A percentile compares a stretch with the other conserved stretches of the same genome.
These are phyloP conservation scores for Peromyscus attwateri DNA, from an alignment of 2,797 vertebrate genomes.

Conservation along the genomic window DNA sequence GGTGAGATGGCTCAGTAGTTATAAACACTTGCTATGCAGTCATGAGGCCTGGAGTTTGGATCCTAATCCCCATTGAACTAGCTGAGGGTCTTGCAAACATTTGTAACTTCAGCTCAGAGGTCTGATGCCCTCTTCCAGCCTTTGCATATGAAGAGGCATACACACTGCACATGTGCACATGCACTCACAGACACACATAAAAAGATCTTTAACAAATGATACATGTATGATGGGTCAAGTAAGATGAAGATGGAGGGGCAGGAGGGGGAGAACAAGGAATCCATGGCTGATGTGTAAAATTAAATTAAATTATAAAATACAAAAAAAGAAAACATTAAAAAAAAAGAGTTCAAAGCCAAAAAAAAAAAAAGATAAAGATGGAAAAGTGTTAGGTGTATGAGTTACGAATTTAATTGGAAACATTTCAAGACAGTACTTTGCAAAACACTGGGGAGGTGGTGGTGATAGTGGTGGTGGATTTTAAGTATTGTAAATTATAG, in stretches of 20 bases:
- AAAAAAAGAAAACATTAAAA: no score
- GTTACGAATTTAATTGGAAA: constrained; percentile 60
- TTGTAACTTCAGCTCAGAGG: neutral
- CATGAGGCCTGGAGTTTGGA: neutral
- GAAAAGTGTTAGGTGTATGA: constrained; percentile 28
- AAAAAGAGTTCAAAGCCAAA: no score
- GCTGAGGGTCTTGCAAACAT: neutral
- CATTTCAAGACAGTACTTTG: constrained; percentile 53
- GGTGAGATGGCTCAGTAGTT: neutral
- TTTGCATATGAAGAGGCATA: neutral
- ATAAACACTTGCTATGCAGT: neutral
- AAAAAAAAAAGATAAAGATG: neutral
- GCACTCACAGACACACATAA: neutral
- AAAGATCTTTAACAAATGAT: neutral
- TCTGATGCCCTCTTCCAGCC: neutral
- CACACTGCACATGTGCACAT: neutral
- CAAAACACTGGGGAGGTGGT: neutral
- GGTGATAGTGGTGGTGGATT: neutral
- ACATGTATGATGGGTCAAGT: neutral
- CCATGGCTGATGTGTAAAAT: no score
- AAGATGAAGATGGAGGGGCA: neutral
- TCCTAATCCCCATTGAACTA: neutral
- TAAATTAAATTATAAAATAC: no score
- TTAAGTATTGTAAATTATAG: neutral
- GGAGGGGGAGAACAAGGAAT: no score